A percentile compares a stretch with the other conserved stretches of the same genome.
phyloP scores from a whole-genome alignment of 2,797 vertebrate species.

The Lophotriccus pileatus region DNA sequence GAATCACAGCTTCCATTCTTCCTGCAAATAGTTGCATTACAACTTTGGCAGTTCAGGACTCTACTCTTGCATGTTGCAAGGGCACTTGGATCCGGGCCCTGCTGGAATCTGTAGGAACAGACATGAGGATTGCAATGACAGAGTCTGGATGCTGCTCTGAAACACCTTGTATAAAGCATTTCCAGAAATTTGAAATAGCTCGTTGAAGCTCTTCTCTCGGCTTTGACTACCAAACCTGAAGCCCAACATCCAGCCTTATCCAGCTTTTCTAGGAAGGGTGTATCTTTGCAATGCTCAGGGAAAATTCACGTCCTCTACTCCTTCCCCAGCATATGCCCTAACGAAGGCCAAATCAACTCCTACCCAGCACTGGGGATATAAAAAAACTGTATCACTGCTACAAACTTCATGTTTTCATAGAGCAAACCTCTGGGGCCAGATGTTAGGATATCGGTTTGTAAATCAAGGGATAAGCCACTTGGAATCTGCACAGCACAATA shows the following conservation, averaged over 20 bases:
- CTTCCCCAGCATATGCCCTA: neutral
- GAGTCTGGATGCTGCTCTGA: neutral
- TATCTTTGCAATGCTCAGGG: neutral
- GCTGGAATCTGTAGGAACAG: neutral
- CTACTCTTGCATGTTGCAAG: neutral
- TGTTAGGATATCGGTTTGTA: neutral
- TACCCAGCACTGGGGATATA: neutral
- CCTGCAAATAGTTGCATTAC: neutral
- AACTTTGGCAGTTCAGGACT: neutral
- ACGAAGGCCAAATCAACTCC: neutral
- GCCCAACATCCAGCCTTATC: neutral
- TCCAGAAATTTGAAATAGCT: neutral
- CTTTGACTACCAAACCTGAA: neutral
- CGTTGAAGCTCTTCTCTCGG: neutral
- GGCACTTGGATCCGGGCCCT: neutral
- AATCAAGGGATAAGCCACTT: neutral
- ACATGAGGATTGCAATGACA: neutral
- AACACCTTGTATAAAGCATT: neutral
- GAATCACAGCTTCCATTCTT: neutral
- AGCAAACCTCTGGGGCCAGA: neutral
- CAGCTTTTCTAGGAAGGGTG: neutral
- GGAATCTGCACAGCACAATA: neutral
- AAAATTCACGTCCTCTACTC: neutral
- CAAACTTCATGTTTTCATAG: neutral
- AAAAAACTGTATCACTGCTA: neutral